A percentile compares a stretch with the other conserved stretches of the same genome.
phyloP scores from a whole-genome alignment of 2,797 vertebrate species.

The Ptychobarbus kaznakovi region DNA sequence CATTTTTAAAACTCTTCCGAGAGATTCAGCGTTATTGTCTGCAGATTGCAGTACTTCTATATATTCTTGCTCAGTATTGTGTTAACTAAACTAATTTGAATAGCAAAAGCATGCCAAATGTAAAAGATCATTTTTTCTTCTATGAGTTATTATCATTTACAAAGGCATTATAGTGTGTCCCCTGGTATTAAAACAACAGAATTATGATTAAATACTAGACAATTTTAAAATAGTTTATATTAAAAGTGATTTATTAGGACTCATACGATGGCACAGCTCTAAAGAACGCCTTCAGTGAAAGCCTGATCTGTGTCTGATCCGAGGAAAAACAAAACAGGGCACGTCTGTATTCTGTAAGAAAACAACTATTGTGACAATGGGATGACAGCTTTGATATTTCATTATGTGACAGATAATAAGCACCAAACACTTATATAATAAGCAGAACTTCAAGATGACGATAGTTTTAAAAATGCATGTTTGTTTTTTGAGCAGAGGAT shows the following conservation, averaged over 20 bases:
- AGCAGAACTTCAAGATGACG: background rate
- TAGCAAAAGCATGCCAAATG: constrained; percentile 85
- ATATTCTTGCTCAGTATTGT: constrained; percentile 85
- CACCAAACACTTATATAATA: constrained; percentile 38
- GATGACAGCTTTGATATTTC: constrained; percentile 10
- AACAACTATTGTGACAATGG: background rate
- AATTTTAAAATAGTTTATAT: constrained; percentile 63
- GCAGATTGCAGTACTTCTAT: constrained; percentile 83
- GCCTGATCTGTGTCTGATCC: constrained; percentile 40
- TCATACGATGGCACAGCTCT: constrained; percentile 30
- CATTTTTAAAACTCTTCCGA: constrained; percentile 75
- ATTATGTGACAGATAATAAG: constrained; percentile 30
- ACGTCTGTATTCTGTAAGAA: constrained; percentile 9
- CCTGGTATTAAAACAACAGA: constrained; percentile 67
- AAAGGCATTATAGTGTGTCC: constrained; percentile 50
- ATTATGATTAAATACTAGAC: constrained; percentile 72
- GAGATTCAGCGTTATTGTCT: constrained; percentile 79
- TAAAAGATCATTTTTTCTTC: constrained; percentile 67
- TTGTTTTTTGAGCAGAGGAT: constrained; percentile 3
- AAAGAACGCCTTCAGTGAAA: constrained; percentile 46
- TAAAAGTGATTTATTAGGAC: constrained; percentile 56
- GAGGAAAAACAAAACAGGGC: constrained; percentile 8
- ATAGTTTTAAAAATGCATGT: background rate
- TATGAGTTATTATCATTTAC: constrained; percentile 43
- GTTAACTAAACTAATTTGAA: constrained; percentile 84